A percentile compares a stretch with the other conserved stretches of the same genome.
Conservation (phyloP, 2,113 vertebrate genomes). For the Struthio camelus region DNA sequence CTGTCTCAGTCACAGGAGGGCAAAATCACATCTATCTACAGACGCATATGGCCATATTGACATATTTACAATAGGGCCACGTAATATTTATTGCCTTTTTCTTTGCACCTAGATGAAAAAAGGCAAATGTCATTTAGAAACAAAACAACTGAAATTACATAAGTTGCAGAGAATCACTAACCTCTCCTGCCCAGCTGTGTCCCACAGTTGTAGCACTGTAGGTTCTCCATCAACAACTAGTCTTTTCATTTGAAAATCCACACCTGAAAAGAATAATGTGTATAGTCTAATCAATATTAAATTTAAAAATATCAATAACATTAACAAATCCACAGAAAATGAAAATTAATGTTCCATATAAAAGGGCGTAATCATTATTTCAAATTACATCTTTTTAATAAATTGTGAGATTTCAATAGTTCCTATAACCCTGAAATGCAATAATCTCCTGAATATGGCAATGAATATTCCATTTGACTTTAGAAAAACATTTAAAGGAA, state of each 20-base stretch:
- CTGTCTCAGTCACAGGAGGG: background rate
- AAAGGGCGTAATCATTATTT: background rate
- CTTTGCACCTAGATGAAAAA: no score
- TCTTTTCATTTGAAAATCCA: conserved; percentile 97
- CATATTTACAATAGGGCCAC: background rate
- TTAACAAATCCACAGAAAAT: background rate
- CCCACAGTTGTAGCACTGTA: conserved; percentile 91
- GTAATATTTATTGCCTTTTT: background rate
- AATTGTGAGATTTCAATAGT: background rate
- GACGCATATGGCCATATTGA: background rate
- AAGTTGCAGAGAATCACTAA: conserved; percentile 46
- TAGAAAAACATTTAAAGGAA: background rate
- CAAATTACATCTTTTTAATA: background rate
- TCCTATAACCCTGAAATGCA: background rate
- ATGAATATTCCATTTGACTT: background rate
- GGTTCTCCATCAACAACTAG: conserved; percentile 92
- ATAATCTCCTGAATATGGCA: background rate
- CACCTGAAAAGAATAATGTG: conserved; percentile 76
- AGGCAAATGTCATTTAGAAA: background rate
- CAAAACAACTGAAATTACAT: accelerated
- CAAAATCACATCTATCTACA: background rate
- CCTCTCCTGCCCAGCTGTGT: conserved; percentile 97
- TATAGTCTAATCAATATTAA: background rate
- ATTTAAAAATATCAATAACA: background rate
- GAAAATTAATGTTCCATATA: background rate